Percentiles rank a stretch among this genome's conserved stretches.
Conservation (phyloP, 1,140 invertebrate species). For the Drosophila varians region DNA sequence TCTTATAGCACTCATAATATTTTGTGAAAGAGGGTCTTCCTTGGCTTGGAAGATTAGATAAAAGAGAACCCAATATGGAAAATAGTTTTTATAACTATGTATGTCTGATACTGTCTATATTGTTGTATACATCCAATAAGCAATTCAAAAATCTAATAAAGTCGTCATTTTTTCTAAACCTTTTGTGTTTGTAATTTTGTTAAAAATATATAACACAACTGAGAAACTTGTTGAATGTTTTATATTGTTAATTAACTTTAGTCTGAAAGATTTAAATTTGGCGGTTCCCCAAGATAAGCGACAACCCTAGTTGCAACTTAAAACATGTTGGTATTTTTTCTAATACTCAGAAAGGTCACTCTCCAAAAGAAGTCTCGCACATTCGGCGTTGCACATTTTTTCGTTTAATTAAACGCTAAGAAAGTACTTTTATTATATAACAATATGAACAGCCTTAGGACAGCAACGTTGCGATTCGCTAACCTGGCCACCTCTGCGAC, state of each 20-base stretch:
- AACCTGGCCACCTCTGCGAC: constrained; percentile 84
- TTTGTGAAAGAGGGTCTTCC: constrained; percentile 35
- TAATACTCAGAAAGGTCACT: background rate
- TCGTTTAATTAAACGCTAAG: constrained; percentile 16
- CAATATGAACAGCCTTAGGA: constrained; percentile 89
- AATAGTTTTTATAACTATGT: constrained; percentile 47
- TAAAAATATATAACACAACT: too few species aligned
- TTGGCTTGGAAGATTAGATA: constrained; percentile 26
- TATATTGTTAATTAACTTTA: background rate
- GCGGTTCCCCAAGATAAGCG: background rate
- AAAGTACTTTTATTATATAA: constrained; percentile 61
- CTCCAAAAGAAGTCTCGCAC: background rate
- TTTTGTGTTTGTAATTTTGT: too few species aligned
- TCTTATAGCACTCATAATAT: constrained; percentile 58
- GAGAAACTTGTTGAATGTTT: too few species aligned
- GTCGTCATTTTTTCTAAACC: constrained; percentile 61
- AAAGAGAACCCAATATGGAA: constrained; percentile 13
- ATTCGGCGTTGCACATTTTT: constrained; percentile 50
- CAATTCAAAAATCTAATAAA: constrained; percentile 75
- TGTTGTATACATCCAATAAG: constrained; percentile 66
- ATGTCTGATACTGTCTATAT: constrained; percentile 67
- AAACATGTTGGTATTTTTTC: background rate
- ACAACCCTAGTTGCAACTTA: background rate
- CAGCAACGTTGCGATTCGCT: constrained; percentile 85
- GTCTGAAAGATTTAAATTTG: background rate